These are phyloP conservation scores for Sitodiplosis mosellana DNA, from an alignment of 1,140 invertebrate species.

Conservation along the genomic window DNA sequence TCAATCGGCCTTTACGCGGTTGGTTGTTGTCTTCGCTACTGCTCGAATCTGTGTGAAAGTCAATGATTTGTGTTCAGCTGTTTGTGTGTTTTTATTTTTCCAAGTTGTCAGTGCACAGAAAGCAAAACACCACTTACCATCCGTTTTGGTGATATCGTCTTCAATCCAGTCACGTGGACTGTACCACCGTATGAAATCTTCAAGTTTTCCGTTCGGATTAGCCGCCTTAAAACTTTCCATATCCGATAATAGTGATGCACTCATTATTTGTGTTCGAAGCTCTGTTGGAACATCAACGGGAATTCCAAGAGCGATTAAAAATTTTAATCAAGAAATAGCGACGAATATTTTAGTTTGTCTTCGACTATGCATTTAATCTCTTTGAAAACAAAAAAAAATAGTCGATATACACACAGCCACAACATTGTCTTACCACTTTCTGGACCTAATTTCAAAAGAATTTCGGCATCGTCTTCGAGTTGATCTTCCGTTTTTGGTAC, in stretches of 20 bases:
- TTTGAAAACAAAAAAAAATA: neutral
- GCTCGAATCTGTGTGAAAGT: too few species aligned
- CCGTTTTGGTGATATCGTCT: slow-evolving; percentile 28
- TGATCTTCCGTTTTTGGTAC: slow-evolving; percentile 95
- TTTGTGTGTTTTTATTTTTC: slow-evolving; percentile 17
- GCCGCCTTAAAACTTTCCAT: slow-evolving; percentile 99
- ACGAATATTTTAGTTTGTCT: neutral
- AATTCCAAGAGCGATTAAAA: neutral
- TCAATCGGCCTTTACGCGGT: slow-evolving; percentile 51
- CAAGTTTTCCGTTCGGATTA: slow-evolving; percentile 77
- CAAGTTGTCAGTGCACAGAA: too few species aligned
- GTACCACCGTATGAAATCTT: slow-evolving; percentile 97
- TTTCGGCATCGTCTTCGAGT: slow-evolving; percentile 80
- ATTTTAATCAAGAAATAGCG: neutral
- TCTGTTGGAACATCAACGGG: slow-evolving; percentile 21
- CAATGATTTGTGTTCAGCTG: neutral
- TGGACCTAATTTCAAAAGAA: slow-evolving; percentile 70
- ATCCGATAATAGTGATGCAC: slow-evolving; percentile 83
- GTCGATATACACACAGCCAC: too few species aligned
- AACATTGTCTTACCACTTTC: slow-evolving; percentile 56
- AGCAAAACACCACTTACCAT: slow-evolving; percentile 26
- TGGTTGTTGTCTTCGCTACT: slow-evolving; percentile 1
- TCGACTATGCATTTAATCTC: neutral
- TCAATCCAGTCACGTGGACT: slow-evolving; percentile 89
- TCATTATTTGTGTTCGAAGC: slow-evolving; percentile 82